phyloP scores from a whole-genome alignment of 2,113 vertebrate species.

The Corythornis madagascariensis region DNA sequence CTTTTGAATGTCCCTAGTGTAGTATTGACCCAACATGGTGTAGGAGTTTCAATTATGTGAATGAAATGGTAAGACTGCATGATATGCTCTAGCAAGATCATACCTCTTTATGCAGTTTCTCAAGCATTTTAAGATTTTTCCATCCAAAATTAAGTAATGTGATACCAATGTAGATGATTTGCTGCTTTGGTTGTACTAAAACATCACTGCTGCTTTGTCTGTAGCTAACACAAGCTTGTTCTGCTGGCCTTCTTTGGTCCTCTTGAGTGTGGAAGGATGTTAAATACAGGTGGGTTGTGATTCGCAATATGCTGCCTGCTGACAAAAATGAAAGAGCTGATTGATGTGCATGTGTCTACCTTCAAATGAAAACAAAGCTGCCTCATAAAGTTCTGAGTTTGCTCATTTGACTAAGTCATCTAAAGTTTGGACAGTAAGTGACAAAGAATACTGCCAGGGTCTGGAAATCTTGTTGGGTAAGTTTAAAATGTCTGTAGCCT shows the following conservation, averaged over 20 bases:
- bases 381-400: neutral
- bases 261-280: neutral
- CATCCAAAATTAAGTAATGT: neutral
- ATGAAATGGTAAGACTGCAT: neutral
- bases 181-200: neutral
- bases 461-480: neutral
- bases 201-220: neutral
- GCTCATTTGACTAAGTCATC: neutral
- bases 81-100: neutral
- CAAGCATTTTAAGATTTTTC: neutral
- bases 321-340: neutral
- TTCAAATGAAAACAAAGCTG: slow-evolving; percentile 13
- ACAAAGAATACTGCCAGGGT: neutral
- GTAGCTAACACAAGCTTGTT: neutral
- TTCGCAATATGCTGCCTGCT: neutral
- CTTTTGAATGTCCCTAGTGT: neutral
- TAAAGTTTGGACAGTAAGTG: neutral
- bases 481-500: neutral
- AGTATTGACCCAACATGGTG: neutral
- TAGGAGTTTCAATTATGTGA: neutral
- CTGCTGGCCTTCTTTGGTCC: neutral
- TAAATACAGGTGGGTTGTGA: neutral
- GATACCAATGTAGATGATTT: neutral
- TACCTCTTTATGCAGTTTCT: neutral
- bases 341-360: neutral